Evolutionary conservation across 2,113 vertebrate genomes (phyloP), one percentile per base, ranked within the genome.

Genomic region (Macheiramphus alcinus): DNA sequence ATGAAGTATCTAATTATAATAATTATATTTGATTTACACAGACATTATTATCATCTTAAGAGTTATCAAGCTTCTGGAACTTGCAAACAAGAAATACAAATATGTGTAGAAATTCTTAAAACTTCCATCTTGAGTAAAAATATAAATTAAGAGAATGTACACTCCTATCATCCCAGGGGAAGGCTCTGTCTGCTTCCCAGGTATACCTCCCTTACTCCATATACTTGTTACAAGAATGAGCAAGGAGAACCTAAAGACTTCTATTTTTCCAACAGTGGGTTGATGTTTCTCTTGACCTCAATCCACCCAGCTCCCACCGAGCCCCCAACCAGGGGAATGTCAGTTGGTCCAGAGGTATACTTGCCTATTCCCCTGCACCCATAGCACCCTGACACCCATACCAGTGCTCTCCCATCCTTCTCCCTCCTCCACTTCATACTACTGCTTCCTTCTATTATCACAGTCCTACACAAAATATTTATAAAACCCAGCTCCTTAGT

Each of bases 261-360:
- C 25, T 61, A 1, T 47, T 75, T 67, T 67, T 92, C 19, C 29
- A 92, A 4, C 22, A 53, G 9, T 16, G 13, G 3, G 2, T 45
- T 50, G 43, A 73, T 68, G 11, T 80, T 95, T 72, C 32, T 80
- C 34, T 16, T 63, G 76, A 86, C 12, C 45, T 72, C 29, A 50
- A 5, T 32, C 68, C 21, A 71, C 14, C 31, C 22, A 72, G 31
- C 66, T 88, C 29, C 32, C 70, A 52, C 31, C 0, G 3, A 78
- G n/a, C 9, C 8, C 27, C 20, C 45, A 43, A 0, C 6, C 22
- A 68, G 0, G 0, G 25, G 18, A 61, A 61, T 29, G 22, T 58
- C 16, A 43, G 19, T 36, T 59, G 11, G 8, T 70, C 25, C 38
- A 67, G 31, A 76, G 38, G 26, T 61, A 25, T 27, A 32, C 7